Evolutionary conservation across 1,140 invertebrate genomes (phyloP).

Genomic region (Metaphire vulgaris): DNA sequence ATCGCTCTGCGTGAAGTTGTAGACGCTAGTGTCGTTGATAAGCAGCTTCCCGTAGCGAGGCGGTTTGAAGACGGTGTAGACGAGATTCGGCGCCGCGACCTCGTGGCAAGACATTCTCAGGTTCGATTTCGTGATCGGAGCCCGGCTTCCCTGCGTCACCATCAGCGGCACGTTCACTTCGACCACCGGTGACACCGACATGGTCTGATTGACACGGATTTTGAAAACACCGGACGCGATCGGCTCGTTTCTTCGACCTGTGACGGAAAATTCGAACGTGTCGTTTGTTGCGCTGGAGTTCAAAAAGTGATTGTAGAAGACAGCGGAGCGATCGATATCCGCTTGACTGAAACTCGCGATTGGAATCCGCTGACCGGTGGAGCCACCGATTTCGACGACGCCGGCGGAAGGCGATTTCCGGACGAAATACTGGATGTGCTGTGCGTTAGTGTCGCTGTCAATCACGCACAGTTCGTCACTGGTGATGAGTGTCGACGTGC

Average conservation of each 20-base stretch:
- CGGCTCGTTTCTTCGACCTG: conserved; percentile 58
- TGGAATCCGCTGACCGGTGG: conserved; percentile 19
- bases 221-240: background rate
- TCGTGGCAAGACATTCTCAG: conserved; percentile 50
- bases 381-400: conserved; percentile 8
- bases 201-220: background rate
- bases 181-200: conserved; percentile 39
- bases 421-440: conserved; percentile 75
- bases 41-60: conserved; percentile 49
- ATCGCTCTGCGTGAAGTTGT: conserved; percentile 45
- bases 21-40: conserved; percentile 35
- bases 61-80: conserved; percentile 45
- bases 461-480: conserved; percentile 68
- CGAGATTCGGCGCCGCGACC: conserved; percentile 45
- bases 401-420: conserved; percentile 66
- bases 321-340: conserved; percentile 37
- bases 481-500: conserved; percentile 65
- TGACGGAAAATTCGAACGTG: conserved; percentile 76
- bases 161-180: conserved; percentile 38
- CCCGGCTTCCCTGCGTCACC: conserved; percentile 49
- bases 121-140: conserved; percentile 38
- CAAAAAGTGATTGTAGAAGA: conserved; percentile 37
- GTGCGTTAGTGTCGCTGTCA: conserved; percentile 70
- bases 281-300: conserved; percentile 54
- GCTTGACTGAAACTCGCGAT: conserved; percentile 69